These are phyloP conservation scores for Morus bassanus DNA, from an alignment of 2,797 vertebrate species.

Conservation along the genomic window DNA sequence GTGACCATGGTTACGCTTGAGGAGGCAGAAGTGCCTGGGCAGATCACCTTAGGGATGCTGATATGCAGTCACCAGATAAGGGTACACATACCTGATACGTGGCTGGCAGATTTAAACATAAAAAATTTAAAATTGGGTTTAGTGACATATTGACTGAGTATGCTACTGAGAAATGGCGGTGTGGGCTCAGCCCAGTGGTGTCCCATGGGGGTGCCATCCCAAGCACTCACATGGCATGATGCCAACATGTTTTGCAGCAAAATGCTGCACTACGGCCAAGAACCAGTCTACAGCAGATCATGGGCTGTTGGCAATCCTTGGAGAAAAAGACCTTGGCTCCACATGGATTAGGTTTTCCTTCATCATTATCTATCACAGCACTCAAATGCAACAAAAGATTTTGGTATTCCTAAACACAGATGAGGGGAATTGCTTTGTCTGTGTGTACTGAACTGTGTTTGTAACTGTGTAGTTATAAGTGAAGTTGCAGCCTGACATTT, in stretches of 20 bases:
- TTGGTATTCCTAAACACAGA: background rate
- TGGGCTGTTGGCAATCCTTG: background rate
- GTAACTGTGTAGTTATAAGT: background rate
- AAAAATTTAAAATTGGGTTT: background rate
- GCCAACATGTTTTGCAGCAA: background rate
- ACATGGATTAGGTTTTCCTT: background rate
- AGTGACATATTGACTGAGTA: background rate
- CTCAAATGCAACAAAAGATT: background rate
- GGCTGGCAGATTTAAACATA: background rate
- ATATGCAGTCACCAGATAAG: background rate
- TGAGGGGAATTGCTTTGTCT: background rate
- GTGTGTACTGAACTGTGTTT: background rate
- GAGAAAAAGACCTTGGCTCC: background rate
- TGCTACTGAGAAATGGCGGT: background rate
- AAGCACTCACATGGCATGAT: background rate
- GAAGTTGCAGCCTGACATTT: background rate
- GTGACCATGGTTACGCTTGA: rapidly evolving
- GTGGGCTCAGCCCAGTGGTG: background rate
- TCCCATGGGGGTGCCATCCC: background rate
- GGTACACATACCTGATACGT: background rate
- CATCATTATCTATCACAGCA: background rate
- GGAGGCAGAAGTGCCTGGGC: background rate
- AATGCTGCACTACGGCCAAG: background rate
- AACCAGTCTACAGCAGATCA: background rate
- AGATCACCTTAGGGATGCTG: background rate